Conservation (phyloP, 2,797 vertebrate genomes). For the Centropyge bicolor region DNA sequence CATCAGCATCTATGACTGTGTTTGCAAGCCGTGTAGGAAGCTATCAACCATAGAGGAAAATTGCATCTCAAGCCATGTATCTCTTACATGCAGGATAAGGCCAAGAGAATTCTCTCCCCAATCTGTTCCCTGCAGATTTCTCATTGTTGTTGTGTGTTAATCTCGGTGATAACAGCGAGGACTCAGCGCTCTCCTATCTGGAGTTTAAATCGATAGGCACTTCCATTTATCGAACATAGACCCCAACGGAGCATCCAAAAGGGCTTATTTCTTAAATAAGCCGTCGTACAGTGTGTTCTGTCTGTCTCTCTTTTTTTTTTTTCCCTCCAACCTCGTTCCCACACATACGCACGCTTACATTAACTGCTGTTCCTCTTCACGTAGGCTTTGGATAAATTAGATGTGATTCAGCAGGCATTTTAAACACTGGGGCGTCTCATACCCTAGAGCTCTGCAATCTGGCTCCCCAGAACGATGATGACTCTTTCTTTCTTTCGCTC, state of each 20-base stretch:
- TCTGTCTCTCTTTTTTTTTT: constrained; percentile 36
- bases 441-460: constrained; percentile 74
- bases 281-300: constrained; percentile 23
- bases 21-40: constrained; percentile 21
- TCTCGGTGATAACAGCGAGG: constrained; percentile 63
- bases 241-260: constrained; percentile 55
- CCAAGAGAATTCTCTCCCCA: constrained; percentile 40
- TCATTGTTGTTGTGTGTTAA: constrained; percentile 66
- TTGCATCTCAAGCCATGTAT: constrained; percentile 35
- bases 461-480: constrained; percentile 70
- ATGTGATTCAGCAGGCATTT: constrained; percentile 72
- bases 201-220: constrained; percentile 64
- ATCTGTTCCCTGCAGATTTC: constrained; percentile 58
- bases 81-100: constrained; percentile 46
- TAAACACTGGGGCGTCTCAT: constrained; percentile 68
- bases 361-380: constrained; percentile 43
- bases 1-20: constrained; percentile 9
- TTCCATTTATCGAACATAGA: constrained; percentile 64
- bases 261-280: constrained; percentile 68
- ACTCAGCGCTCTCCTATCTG: constrained; percentile 48
- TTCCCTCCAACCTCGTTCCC: neutral
- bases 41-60: constrained; percentile 26
- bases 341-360: constrained; percentile 9
- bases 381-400: constrained; percentile 70
- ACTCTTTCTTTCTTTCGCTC: constrained; percentile 64